Evolutionary conservation across 2,797 vertebrate species (phyloP).

Genomic region (Pelobates cultripes): DNA sequence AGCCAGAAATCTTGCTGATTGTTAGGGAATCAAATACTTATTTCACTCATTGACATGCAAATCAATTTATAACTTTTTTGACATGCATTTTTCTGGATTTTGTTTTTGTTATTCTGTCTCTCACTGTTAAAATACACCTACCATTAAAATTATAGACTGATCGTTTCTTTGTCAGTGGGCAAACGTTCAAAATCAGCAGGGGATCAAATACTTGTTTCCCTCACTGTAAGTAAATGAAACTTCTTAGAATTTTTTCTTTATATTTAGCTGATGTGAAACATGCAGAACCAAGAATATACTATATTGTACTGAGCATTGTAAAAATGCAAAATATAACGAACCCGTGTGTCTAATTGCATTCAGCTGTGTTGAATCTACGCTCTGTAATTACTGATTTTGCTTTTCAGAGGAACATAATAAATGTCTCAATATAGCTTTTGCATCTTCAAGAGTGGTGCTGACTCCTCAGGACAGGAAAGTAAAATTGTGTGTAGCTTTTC

Average conservation of each 20-base stretch:
- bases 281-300: conserved; percentile 14
- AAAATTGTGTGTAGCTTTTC: conserved; percentile 61
- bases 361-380: conserved; percentile 73
- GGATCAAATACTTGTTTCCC: no score
- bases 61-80: no score
- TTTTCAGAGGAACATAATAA: conserved; percentile 75
- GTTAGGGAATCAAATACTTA: no score
- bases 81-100: no score
- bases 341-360: conserved; percentile 74
- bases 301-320: conserved; percentile 36
- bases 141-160: no score
- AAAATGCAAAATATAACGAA: conserved; percentile 61
- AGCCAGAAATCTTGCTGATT: no score
- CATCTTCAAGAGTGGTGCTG: conserved; percentile 65
- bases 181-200: no score
- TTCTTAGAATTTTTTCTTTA: neutral
- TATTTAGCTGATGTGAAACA: neutral
- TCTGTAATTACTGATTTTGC: conserved; percentile 74
- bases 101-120: no score
- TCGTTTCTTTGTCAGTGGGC: no score
- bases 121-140: no score
- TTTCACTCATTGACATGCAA: no score
- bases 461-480: conserved; percentile 67
- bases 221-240: neutral
- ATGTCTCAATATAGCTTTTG: conserved; percentile 70